phyloP scores from a whole-genome alignment of 2,113 vertebrate species.

The Oncorhynchus gorbuscha region DNA sequence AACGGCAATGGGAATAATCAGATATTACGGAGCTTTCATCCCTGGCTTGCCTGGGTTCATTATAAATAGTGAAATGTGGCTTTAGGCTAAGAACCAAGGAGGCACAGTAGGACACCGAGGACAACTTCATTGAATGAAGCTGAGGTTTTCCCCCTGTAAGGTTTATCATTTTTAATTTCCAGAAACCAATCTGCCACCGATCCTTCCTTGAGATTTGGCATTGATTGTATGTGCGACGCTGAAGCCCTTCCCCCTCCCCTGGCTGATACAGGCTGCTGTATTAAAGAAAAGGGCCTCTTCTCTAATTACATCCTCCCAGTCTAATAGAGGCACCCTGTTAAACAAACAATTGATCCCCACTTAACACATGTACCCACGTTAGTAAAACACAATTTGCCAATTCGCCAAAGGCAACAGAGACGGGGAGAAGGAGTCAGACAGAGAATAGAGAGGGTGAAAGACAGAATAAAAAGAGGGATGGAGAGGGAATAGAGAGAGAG shows the following conservation, averaged over 20 bases:
- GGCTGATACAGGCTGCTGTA: slow-evolving; percentile 51
- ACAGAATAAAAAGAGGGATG: neutral
- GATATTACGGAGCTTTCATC: slow-evolving; percentile 72
- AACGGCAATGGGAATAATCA: slow-evolving; percentile 75
- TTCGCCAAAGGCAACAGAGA: slow-evolving; percentile 82
- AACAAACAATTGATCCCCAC: slow-evolving; percentile 81
- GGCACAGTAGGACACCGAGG: slow-evolving; percentile 70
- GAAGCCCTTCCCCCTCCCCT: slow-evolving; percentile 27
- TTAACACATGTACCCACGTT: slow-evolving; percentile 81
- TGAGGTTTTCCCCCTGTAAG: slow-evolving; percentile 50
- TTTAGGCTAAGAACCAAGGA: slow-evolving; percentile 69
- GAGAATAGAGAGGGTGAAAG: neutral
- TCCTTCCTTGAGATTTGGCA: slow-evolving; percentile 71
- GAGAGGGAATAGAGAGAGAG: neutral
- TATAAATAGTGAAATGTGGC: slow-evolving; percentile 73
- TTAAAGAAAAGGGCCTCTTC: slow-evolving; percentile 69
- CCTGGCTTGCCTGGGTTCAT: slow-evolving; percentile 64
- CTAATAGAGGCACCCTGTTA: slow-evolving; percentile 81
- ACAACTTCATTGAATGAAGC: slow-evolving; percentile 65
- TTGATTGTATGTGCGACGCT: slow-evolving; percentile 61
- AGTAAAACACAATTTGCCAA: slow-evolving; percentile 87
- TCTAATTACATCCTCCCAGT: slow-evolving; percentile 83
- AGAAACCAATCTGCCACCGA: slow-evolving; percentile 66
- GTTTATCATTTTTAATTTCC: slow-evolving; percentile 74
- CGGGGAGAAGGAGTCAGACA: slow-evolving; percentile 23